Evolutionary conservation across 2,797 vertebrate species (phyloP).

Genomic region (Linurgus olivaceus): DNA sequence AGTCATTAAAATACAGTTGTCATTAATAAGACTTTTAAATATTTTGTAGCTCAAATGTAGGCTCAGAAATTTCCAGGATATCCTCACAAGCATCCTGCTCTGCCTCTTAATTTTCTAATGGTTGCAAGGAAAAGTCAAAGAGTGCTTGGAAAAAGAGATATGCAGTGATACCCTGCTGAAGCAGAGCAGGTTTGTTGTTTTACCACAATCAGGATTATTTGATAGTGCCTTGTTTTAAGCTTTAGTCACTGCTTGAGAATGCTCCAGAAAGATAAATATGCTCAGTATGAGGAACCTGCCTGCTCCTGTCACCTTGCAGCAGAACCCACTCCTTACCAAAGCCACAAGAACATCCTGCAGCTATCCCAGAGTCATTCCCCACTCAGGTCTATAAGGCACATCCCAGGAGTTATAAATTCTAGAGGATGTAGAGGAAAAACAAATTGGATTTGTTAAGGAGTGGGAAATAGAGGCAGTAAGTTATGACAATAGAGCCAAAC

Average conservation of each 20-base stretch:
- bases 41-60: neutral
- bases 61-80: neutral
- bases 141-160: neutral
- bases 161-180: neutral
- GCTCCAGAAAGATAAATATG: neutral
- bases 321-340: neutral
- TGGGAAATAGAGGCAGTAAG: neutral
- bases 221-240: neutral
- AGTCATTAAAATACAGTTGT: neutral
- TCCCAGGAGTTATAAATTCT: neutral
- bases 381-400: fast-evolving
- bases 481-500: neutral
- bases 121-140: neutral
- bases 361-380: neutral
- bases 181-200: neutral
- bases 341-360: neutral
- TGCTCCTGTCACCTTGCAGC: neutral
- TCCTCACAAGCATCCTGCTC: neutral
- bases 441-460: neutral
- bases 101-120: neutral
- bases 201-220: neutral
- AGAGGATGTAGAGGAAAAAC: neutral
- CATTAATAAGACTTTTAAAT: neutral
- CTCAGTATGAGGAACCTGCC: neutral
- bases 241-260: neutral